Conservation (phyloP, 2,888 invertebrate genomes). For the Catocala fraxini region DNA sequence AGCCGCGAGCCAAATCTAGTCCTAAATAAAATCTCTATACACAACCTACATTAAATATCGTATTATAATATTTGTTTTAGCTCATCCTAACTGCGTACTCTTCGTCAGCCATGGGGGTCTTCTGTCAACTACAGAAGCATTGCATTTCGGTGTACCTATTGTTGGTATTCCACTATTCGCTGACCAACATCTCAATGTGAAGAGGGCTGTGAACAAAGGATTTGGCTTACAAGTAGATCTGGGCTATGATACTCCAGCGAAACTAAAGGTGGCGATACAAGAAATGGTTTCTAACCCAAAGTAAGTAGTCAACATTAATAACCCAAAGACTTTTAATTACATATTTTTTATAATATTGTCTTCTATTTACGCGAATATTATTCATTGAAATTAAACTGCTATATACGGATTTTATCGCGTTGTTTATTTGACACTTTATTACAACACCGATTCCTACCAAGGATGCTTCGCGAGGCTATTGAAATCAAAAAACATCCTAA, state of each 20-base stretch:
- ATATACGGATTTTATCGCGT: too few species aligned
- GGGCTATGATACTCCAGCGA: constrained; percentile 49
- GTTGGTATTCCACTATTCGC: constrained; percentile 68
- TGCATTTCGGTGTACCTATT: constrained; percentile 65
- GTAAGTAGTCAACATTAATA: constrained; percentile 47
- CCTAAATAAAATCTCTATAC: too few species aligned
- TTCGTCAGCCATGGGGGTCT: constrained; percentile 71
- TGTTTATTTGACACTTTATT: too few species aligned
- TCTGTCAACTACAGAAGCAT: constrained; percentile 63
- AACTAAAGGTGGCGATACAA: constrained; percentile 58
- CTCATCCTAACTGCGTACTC: constrained; percentile 66
- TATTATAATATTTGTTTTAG: constrained; percentile 49
- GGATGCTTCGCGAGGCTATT: too few species aligned
- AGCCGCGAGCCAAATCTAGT: background rate
- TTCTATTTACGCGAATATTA: too few species aligned
- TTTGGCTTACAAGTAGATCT: constrained; percentile 60
- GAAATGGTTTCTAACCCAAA: constrained; percentile 57
- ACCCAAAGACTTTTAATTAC: too few species aligned
- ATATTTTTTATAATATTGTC: too few species aligned
- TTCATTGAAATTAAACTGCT: too few species aligned
- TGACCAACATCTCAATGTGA: constrained; percentile 67
- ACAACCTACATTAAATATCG: too few species aligned
- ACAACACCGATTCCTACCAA: too few species aligned
- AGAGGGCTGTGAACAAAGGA: constrained; percentile 61
- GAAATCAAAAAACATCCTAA: too few species aligned